Evolutionary conservation across 2,888 invertebrate genomes (phyloP), one percentile per base, ranked within the genome.

Genomic region (Caenorhabditis panamensis): DNA sequence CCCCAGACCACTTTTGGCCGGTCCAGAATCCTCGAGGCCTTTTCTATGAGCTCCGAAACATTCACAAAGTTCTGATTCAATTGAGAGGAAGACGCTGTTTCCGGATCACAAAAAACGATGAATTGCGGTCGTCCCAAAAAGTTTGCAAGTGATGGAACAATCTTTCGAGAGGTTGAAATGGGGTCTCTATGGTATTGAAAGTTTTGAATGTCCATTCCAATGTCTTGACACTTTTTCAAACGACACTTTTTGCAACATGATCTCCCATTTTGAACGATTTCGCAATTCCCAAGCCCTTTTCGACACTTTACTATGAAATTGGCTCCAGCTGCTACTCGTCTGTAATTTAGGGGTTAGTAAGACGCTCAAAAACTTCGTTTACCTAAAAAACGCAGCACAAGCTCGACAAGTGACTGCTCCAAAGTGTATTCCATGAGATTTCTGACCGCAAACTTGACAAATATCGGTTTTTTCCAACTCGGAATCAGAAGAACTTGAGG

Each of bases 381-480:
- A 78, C 79, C 82, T 31, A 41, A 82, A 82, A 61, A 82, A 82
- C 4, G 82, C 82, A n/a, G 79, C 82, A 59, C 82, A 82, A 2
- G 82, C 82, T 8, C 82, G 54, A 62, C 82, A 82, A 22, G 75
- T 75, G 37, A 76, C 22, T 3, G 78, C 82, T 11, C 82, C 82
- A 47, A 82, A 82, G 61, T 82, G 82, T 9, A 66, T 24, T 13
- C 82, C 82, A 56, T 78, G 78, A 0, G 69, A 68, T 5, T 59
- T 61, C 26, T 75, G 71, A 24, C 47, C 66, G 47, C 82, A 82
- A n/a, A 82, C 58, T 41, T 66, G 59, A 22, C 82, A 82, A 9
- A 9, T 31, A 31, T 4, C 5, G 31, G 13, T 28, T 54, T 28
- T 54, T 22, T 47, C 18, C 2, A 18, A 47, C 18, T 47, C 18